Evolutionary conservation across 2,113 vertebrate genomes (phyloP).

Genomic region (Donacobius atricapilla): DNA sequence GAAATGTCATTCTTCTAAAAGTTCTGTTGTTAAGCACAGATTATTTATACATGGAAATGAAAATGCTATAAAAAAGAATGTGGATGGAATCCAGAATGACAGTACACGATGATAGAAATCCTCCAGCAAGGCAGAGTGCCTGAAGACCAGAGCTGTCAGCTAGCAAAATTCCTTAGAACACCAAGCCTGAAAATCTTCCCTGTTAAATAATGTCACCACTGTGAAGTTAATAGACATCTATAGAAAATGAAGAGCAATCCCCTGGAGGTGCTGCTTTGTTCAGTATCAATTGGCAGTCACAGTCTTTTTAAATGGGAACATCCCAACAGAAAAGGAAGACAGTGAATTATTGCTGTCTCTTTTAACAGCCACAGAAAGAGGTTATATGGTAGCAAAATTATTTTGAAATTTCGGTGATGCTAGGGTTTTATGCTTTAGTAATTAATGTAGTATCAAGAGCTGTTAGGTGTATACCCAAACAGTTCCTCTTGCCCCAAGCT

Average conservation of each 20-base stretch:
- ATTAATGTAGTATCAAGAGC: background rate
- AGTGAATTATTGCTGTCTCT: background rate
- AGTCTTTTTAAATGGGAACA: background rate
- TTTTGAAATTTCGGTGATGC: background rate
- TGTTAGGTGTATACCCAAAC: background rate
- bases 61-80: background rate
- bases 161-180: background rate
- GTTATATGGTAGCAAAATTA: background rate
- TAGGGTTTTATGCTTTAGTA: background rate
- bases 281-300: background rate
- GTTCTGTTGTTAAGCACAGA: background rate
- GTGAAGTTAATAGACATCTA: background rate
- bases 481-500: background rate
- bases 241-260: background rate
- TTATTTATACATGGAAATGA: background rate
- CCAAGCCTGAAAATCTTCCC: background rate
- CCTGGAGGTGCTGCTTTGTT: background rate
- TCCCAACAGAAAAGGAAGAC: background rate
- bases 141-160: slow-evolving; percentile 1
- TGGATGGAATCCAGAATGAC: background rate
- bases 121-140: background rate
- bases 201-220: background rate
- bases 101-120: background rate
- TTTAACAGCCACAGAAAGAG: background rate
- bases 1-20: background rate